Evolutionary conservation across 2,797 vertebrate species (phyloP), one percentile per base, ranked within the genome.

Genomic region (Sebastes kiyomatsui): DNA sequence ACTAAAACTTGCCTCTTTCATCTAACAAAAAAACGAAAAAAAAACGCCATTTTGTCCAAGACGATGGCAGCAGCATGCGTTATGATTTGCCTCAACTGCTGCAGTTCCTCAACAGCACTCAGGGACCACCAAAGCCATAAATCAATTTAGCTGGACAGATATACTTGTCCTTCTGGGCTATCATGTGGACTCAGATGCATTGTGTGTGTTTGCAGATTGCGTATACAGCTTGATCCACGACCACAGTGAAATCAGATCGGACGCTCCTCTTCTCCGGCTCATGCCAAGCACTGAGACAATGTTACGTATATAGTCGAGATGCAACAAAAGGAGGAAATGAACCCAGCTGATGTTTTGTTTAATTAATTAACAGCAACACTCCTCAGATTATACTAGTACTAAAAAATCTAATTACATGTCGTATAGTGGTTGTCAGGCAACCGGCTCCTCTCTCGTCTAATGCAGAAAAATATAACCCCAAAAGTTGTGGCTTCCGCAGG

Each of bases 81-180:
- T 68, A 56, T 74, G 85, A 83, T 87, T 70, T 77, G 58, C 84
- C 81, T 88, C 86, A 78, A 83, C 83, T 72, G 87, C 81, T 79
- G 81, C 86, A 83, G 89, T 81, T 89, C 86, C 83, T 92, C 91
- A 88, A 82, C 55, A 81, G 78, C 87, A 88, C 82, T 84, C 75
- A 52, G 78, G 82, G 49, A 54, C 49, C 49, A 87, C 86, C 81
- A 89, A 49, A 86, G 75, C 85, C 77, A 90, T 88, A 85, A 91
- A 94, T 93, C 91, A 91, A 76, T 91, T 88, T 66, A 77, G 72
- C 80, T 2, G 75, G 86, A 62, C 79, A 80, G 87, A 93, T 87
- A 79, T 56, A 84, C 88, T 84, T 73, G 88, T 92, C 90, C 83
- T 90, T 83, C 81, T 82, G 82, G 77, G 82, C 77, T 79, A 81